These are phyloP conservation scores for Acanthosepion pharaonis DNA, from an alignment of 2,888 invertebrate genomes.

Conservation along the genomic window DNA sequence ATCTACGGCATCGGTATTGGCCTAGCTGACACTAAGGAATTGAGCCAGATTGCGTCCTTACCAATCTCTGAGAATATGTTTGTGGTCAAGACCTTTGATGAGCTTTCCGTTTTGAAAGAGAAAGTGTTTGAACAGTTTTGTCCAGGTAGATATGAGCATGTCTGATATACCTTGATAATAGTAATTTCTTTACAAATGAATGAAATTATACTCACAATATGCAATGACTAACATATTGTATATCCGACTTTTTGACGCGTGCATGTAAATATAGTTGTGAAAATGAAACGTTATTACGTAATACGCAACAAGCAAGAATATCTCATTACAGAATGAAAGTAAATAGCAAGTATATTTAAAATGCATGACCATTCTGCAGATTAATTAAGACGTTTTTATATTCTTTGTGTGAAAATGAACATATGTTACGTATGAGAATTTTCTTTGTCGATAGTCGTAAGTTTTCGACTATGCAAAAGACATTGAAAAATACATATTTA, in stretches of 20 bases:
- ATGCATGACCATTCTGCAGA: neutral
- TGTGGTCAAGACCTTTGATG: slow-evolving; percentile 53
- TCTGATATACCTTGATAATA: neutral
- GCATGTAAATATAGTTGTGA: neutral
- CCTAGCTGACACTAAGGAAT: slow-evolving; percentile 60
- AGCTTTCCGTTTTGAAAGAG: slow-evolving; percentile 55
- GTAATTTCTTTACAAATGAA: neutral
- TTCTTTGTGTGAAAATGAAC: neutral
- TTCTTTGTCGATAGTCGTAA: neutral
- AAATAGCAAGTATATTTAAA: neutral
- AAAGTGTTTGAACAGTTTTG: slow-evolving; percentile 59
- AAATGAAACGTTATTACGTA: neutral
- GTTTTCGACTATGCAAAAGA: neutral
- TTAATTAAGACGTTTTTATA: neutral
- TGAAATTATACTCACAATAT: neutral
- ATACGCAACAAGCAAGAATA: neutral
- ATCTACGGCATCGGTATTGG: slow-evolving; percentile 60
- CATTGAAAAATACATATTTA: neutral
- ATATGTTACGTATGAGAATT: neutral
- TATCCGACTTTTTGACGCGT: neutral
- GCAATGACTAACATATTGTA: neutral
- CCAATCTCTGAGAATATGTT: slow-evolving; percentile 60
- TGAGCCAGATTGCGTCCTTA: slow-evolving; percentile 61
- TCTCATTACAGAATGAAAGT: neutral
- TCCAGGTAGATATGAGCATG: slow-evolving; percentile 53